Percentiles rank a stretch among this genome's conserved stretches.
Conservation (phyloP, 1,140 invertebrate genomes). For the Armadillidium nasatum region DNA sequence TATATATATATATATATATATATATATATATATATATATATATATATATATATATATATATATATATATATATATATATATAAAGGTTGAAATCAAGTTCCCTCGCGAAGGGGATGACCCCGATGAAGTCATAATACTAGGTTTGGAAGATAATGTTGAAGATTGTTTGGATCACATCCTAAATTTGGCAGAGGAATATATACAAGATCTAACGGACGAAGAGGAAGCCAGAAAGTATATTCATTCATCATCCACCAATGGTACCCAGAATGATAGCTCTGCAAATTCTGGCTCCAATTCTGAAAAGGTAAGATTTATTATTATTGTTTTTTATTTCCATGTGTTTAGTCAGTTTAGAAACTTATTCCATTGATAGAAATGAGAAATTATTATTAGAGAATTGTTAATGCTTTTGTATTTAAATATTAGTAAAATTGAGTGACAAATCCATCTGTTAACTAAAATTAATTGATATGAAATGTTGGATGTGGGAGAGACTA, state of each 20-base stretch:
- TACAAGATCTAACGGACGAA: constrained; percentile 45
- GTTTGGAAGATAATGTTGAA: constrained; percentile 76
- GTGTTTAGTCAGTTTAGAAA: too few species aligned
- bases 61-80: constrained; percentile 3
- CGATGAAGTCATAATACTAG: constrained; percentile 79
- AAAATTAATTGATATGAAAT: too few species aligned
- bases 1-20: background rate
- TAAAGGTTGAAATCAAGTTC: constrained; percentile 66
- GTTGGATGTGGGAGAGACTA: too few species aligned
- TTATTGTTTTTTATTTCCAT: too few species aligned
- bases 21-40: background rate
- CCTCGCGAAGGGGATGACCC: constrained; percentile 71
- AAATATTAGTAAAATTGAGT: too few species aligned
- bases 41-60: background rate
- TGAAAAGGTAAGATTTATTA: too few species aligned
- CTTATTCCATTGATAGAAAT: too few species aligned
- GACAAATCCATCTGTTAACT: too few species aligned
- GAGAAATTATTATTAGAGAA: too few species aligned
- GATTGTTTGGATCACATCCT: constrained; percentile 85
- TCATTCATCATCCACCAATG: constrained; percentile 3
- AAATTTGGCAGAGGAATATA: constrained; percentile 85
- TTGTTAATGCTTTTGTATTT: too few species aligned
- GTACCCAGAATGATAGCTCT: background rate
- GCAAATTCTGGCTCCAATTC: too few species aligned
- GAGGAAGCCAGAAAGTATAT: constrained; percentile 38